Conservation (phyloP, 2,888 invertebrate species). For the Papilio gigon region DNA sequence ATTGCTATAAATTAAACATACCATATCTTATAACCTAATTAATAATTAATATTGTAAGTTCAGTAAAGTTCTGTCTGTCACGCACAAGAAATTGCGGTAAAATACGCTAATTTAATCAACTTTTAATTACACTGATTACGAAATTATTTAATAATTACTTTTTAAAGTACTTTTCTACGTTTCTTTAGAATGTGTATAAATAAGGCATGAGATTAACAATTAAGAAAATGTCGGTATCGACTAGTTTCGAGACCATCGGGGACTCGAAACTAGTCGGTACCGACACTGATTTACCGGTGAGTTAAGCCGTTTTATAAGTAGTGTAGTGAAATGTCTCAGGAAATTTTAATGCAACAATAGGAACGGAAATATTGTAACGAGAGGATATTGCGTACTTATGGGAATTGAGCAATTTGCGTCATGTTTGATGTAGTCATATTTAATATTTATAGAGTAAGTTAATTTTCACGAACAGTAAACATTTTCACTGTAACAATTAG, state of each 20-base stretch:
- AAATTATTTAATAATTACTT: neutral
- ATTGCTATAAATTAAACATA: neutral
- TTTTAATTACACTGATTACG: neutral
- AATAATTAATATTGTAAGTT: neutral
- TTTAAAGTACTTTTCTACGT: neutral
- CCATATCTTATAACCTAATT: neutral
- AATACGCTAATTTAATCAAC: neutral
- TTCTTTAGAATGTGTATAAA: neutral
- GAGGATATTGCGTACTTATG: neutral
- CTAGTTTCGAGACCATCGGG: too few relatives aligned
- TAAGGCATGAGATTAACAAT: neutral
- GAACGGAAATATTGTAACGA: neutral
- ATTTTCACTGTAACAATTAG: too few relatives aligned
- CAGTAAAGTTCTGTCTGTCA: neutral
- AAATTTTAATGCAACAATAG: neutral
- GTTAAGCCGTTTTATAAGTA: too few relatives aligned
- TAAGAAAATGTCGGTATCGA: too few relatives aligned
- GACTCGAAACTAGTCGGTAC: too few relatives aligned
- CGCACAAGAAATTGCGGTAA: neutral
- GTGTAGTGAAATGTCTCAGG: too few relatives aligned
- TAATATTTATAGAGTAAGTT: conserved; percentile 1
- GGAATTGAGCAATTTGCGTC: neutral
- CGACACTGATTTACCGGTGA: too few relatives aligned
- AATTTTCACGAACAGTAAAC: neutral
- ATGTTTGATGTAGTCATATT: neutral